A percentile compares a stretch with the other conserved stretches of the same genome.
Conservation (phyloP, 35 echinoderm and acorn worm species). For the Antedon bifida region DNA sequence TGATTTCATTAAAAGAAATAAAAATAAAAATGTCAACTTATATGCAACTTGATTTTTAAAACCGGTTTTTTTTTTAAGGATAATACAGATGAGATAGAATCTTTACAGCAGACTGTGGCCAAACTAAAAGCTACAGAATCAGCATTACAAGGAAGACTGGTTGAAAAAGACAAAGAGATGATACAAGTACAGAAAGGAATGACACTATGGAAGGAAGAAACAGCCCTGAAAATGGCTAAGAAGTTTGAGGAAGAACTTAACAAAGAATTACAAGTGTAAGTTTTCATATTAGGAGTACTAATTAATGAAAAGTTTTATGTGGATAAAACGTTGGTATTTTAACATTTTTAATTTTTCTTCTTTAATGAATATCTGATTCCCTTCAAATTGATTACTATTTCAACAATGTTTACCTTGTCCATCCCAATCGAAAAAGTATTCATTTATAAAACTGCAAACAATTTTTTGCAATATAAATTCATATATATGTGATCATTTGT, state of each 20-base stretch:
- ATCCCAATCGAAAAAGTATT: no score
- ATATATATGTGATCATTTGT: no score
- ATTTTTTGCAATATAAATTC: no score
- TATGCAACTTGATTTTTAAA: no score
- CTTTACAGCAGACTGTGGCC: conserved; percentile 30
- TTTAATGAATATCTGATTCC: no score
- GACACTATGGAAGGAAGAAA: conserved; percentile 89
- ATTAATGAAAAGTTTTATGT: neutral
- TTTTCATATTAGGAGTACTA: neutral
- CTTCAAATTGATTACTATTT: no score
- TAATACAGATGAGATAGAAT: conserved; percentile 35
- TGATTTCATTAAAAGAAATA: no score
- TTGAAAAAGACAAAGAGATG: conserved; percentile 64
- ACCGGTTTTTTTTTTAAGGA: conserved; percentile 17
- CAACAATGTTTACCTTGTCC: no score
- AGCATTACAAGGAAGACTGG: conserved; percentile 30
- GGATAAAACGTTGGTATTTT: neutral
- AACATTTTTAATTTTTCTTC: neutral
- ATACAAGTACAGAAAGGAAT: conserved; percentile 59
- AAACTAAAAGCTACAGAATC: conserved; percentile 40
- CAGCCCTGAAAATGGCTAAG: conserved; percentile 87
- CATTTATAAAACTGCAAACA: no score
- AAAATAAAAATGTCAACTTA: no score
- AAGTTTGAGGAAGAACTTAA: conserved; percentile 98
- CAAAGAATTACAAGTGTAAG: conserved; percentile 74